phyloP scores from a whole-genome alignment of 2,797 vertebrate species.

The Pogoniulus pusillus region DNA sequence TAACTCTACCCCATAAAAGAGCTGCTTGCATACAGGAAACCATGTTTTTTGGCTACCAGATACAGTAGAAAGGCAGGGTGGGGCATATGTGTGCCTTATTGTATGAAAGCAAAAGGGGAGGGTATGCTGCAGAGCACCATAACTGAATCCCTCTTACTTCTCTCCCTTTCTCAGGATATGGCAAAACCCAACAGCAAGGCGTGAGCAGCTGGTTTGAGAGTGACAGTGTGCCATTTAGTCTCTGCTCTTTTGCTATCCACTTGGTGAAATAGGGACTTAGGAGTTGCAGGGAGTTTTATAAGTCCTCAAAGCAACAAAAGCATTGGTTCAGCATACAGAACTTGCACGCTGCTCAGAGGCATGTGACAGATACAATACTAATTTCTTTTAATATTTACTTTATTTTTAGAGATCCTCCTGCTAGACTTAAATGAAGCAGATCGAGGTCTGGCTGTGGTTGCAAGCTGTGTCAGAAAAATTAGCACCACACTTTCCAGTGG shows the following conservation, averaged over 20 bases:
- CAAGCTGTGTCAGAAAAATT: slow-evolving; percentile 55
- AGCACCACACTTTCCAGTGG: slow-evolving; percentile 58
- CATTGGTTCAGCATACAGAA: neutral
- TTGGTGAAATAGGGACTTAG: neutral
- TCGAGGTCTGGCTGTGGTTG: neutral
- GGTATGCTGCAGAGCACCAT: neutral
- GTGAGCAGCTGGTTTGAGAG: neutral
- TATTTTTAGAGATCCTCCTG: neutral
- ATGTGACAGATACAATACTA: neutral
- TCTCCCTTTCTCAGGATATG: neutral
- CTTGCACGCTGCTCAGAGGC: neutral
- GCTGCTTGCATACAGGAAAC: slow-evolving; percentile 71
- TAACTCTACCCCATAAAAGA: neutral
- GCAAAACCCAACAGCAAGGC: neutral
- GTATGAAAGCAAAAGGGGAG: neutral
- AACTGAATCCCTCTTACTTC: neutral
- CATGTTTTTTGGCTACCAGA: slow-evolving; percentile 47
- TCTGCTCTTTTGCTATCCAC: neutral
- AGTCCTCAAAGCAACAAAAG: neutral
- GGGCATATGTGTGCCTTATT: slow-evolving; percentile 32
- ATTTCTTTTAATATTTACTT: neutral
- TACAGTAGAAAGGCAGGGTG: slow-evolving; percentile 64
- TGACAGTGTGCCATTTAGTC: neutral
- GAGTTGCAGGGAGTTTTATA: neutral
- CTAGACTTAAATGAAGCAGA: slow-evolving; percentile 2